Evolutionary conservation across 2,113 vertebrate genomes (phyloP).

Genomic region (Odontesthes bonariensis): DNA sequence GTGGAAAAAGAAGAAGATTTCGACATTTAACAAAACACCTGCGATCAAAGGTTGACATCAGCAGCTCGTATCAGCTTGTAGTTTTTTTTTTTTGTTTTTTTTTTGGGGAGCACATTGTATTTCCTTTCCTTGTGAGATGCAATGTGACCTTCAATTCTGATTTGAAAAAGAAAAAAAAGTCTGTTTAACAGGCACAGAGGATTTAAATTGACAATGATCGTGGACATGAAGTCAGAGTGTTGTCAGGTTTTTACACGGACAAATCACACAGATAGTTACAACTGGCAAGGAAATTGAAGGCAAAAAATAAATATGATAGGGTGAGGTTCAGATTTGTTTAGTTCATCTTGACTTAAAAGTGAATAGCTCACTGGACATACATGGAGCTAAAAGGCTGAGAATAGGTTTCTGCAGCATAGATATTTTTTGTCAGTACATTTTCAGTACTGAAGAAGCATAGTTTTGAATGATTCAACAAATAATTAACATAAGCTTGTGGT

Average conservation of each 20-base stretch:
- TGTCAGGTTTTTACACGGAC: too few relatives aligned
- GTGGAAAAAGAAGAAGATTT: background rate
- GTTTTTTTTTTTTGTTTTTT: too few relatives aligned
- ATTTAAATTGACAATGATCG: too few relatives aligned
- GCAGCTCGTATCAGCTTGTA: background rate
- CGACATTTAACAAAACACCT: background rate
- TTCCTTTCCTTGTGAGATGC: background rate
- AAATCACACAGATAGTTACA: background rate
- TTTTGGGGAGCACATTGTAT: too few relatives aligned
- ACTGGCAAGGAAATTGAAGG: background rate
- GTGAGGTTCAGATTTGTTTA: slow-evolving; percentile 17
- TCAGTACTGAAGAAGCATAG: too few relatives aligned
- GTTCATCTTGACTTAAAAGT: background rate
- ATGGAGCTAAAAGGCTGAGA: slow-evolving; percentile 12
- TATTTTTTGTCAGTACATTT: too few relatives aligned
- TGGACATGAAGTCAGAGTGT: too few relatives aligned
- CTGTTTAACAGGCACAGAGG: too few relatives aligned
- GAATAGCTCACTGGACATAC: slow-evolving; percentile 8
- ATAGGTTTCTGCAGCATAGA: background rate
- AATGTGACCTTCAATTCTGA: background rate
- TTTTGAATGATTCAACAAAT: background rate
- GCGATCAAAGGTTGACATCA: background rate
- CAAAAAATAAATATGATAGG: background rate
- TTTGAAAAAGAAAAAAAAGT: too few relatives aligned
- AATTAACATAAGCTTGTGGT: background rate